Evolutionary conservation across 1,140 invertebrate genomes (phyloP).

Genomic region (Chelonus insularis): DNA sequence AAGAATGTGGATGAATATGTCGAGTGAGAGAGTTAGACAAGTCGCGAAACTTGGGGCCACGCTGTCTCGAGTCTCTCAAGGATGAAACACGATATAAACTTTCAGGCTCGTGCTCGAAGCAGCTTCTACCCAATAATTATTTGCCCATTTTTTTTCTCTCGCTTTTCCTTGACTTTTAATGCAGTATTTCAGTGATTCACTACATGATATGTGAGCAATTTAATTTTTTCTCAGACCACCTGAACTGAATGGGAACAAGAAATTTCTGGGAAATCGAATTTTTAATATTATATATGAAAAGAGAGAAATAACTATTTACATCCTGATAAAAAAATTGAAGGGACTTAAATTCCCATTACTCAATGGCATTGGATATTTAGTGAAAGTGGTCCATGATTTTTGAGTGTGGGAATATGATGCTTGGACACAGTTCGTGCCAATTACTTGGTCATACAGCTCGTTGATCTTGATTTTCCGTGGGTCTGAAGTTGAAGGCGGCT

Average conservation of each 20-base stretch:
- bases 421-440: slow-evolving; percentile 15
- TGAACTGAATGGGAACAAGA: not conserved
- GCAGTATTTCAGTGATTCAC: not conserved
- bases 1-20: not conserved
- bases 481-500: slow-evolving; percentile 9
- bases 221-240: slow-evolving; percentile 24
- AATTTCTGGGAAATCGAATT: not conserved
- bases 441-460: slow-evolving; percentile 22
- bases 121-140: slow-evolving; percentile 15
- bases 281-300: not conserved
- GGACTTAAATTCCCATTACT: slow-evolving; percentile 4
- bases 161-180: not conserved
- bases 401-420: slow-evolving; percentile 18
- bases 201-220: not conserved
- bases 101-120: slow-evolving; percentile 37
- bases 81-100: slow-evolving; percentile 9
- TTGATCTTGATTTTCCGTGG: slow-evolving; percentile 22
- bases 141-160: slow-evolving; percentile 2
- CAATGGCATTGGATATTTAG: slow-evolving; percentile 18
- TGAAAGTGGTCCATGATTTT: slow-evolving; percentile 22
- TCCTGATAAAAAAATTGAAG: not conserved
- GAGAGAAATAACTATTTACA: not conserved
- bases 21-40: slow-evolving; percentile 30
- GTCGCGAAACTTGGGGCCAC: slow-evolving; percentile 44
- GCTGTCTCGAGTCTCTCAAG: slow-evolving; percentile 39